Evolutionary conservation across 2,888 invertebrate species (phyloP).

Genomic region (Thelaira solivaga): DNA sequence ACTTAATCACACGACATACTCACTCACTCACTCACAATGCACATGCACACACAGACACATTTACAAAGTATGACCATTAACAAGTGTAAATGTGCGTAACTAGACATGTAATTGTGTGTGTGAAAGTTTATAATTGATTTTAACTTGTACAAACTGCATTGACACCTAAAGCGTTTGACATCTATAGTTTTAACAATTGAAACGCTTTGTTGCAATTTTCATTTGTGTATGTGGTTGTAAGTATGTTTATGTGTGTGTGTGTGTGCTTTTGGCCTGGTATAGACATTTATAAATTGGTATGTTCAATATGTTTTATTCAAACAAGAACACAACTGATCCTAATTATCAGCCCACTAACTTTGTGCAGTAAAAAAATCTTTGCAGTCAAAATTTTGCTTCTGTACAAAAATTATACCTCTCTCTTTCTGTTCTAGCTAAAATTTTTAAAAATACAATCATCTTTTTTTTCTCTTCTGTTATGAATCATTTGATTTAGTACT

Average conservation of each 20-base stretch:
- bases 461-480: no score
- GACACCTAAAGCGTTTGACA: conserved; percentile 65
- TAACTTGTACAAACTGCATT: conserved; percentile 61
- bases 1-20: not conserved
- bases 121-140: conserved; percentile 56
- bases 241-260: not conserved
- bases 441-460: no score
- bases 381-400: no score
- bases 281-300: conserved; percentile 16
- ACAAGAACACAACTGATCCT: not conserved
- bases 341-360: no score
- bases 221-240: not conserved
- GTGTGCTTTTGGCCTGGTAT: not conserved
- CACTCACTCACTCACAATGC: no score
- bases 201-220: conserved; percentile 54
- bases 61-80: not conserved
- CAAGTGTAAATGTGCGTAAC: not conserved
- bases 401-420: no score
- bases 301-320: conserved; percentile 13
- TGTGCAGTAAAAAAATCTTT: no score
- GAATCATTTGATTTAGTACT: no score
- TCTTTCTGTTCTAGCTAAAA: no score
- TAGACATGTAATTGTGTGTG: not conserved
- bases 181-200: conserved; percentile 62
- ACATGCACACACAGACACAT: not conserved